These are phyloP conservation scores for Phengaris arion DNA, from an alignment of 2,888 invertebrate genomes.

Conservation along the genomic window DNA sequence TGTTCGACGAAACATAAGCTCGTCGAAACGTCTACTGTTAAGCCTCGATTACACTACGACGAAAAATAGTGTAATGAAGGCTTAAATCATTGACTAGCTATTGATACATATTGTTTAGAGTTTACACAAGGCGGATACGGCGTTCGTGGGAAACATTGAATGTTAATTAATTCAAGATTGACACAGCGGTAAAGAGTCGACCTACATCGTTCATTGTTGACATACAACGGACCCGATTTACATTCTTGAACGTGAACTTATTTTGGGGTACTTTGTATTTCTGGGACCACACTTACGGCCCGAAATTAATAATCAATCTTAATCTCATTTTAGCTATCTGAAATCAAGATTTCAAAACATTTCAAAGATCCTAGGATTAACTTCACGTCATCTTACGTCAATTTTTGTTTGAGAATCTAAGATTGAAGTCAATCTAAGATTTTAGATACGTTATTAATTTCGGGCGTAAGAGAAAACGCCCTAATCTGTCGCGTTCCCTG, in stretches of 20 bases:
- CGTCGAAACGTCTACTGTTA: too few species aligned
- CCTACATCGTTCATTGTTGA: constrained; percentile 32
- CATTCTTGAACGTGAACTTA: not conserved
- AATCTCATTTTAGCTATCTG: too few species aligned
- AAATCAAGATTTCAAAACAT: too few species aligned
- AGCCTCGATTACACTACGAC: too few species aligned
- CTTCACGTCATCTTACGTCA: too few species aligned
- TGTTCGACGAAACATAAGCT: not conserved
- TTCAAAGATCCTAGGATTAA: too few species aligned
- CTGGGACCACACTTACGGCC: not conserved
- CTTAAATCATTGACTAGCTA: constrained; percentile 1
- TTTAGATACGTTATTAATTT: too few species aligned
- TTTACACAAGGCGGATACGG: constrained; percentile 33
- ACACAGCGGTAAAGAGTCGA: constrained; percentile 35
- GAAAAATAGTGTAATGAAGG: not conserved
- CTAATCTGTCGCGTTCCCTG: too few species aligned
- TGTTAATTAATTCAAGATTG: constrained; percentile 37
- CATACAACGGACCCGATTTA: constrained; percentile 12
- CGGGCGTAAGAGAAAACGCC: too few species aligned
- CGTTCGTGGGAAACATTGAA: constrained; percentile 40
- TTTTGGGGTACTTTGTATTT: not conserved
- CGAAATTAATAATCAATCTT: too few species aligned
- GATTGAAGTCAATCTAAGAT: too few species aligned
- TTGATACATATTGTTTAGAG: constrained; percentile 20
- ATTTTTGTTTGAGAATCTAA: too few species aligned